phyloP scores from a whole-genome alignment of 1,140 invertebrate species.

The Diachasma alloeum region DNA sequence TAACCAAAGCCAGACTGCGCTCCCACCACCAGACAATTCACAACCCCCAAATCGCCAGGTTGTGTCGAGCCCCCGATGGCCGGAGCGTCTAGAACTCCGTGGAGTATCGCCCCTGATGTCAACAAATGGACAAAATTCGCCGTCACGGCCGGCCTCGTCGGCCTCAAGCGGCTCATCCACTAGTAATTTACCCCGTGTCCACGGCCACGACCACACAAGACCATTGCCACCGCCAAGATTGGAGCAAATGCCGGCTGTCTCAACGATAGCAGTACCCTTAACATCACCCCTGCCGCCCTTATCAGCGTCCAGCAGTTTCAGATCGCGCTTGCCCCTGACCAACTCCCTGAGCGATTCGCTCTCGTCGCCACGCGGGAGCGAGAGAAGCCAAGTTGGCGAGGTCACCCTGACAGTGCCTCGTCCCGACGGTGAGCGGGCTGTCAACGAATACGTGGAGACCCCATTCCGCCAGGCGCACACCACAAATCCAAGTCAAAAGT shows the following conservation, averaged over 20 bases:
- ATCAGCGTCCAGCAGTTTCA: slow-evolving; percentile 40
- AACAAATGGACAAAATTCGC: slow-evolving; percentile 56
- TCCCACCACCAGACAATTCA: slow-evolving; percentile 20
- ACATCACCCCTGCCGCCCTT: slow-evolving; percentile 56
- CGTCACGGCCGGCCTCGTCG: slow-evolving; percentile 58
- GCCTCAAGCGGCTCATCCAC: slow-evolving; percentile 45
- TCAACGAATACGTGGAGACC: slow-evolving; percentile 88
- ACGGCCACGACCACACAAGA: slow-evolving; percentile 56
- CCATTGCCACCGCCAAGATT: slow-evolving; percentile 61
- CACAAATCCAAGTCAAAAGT: slow-evolving; percentile 41
- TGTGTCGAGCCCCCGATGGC: slow-evolving; percentile 28
- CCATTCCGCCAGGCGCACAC: slow-evolving; percentile 66
- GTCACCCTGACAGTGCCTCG: slow-evolving; percentile 78
- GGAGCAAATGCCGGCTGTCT: slow-evolving; percentile 37
- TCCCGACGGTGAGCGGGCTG: slow-evolving; percentile 77
- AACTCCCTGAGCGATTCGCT: background rate
- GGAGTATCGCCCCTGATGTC: slow-evolving; percentile 53
- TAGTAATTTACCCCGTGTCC: slow-evolving; percentile 48
- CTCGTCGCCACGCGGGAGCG: slow-evolving; percentile 12
- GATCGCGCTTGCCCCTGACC: slow-evolving; percentile 29
- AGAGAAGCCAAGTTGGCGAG: slow-evolving; percentile 42
- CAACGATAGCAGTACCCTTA: slow-evolving; percentile 47
- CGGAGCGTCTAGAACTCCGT: slow-evolving; percentile 50
- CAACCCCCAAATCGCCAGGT: slow-evolving; percentile 36
- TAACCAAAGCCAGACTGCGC: no score